Evolutionary conservation across 2,888 invertebrate genomes (phyloP), one percentile per base, ranked within the genome.

Genomic region (Pristionchus maxplancki): DNA sequence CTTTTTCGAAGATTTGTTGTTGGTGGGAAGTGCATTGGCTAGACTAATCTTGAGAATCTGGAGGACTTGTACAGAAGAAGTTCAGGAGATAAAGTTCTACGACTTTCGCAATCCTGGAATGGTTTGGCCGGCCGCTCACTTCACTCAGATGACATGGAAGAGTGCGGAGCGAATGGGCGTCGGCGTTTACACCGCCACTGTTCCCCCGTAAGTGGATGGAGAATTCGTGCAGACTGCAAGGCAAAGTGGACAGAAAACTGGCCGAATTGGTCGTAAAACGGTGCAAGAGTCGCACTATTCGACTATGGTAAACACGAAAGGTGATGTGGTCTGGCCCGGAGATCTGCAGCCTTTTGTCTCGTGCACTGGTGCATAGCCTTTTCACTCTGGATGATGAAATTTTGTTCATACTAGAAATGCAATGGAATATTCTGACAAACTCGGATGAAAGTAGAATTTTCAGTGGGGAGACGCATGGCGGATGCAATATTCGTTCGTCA

Each of bases 91-190:
- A 24, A 90, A 90, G 64, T 90, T 81, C 83, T 90, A 90, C 90
- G 89, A 90, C 88, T 90, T 89, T 85, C 53, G 86, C n/a, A 88
- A 71, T n/a, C 90, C 90, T 13, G 90, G 90, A 44, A 88, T 89
- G 84, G 62, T 78, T 28, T 84, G 88, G 64, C 89, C 90, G 0
- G 89, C 90, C 15, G 90, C 90, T 15, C 90, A 90, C 74, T 90
- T 90, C 83, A 90, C 90, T 11, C 89, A 90, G 48, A 90, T 90
- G 90, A 89, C 90, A 28, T 90, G 90, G 90, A 90, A 90, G 82
- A 81, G 82, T 31, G 90, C 89, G 20, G 88, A 84, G 31, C 81
- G 89, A 58, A 90, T 90, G 31, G 90, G 90, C 50, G 74, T 90
- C 28, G 90, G 89, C 13, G 82, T 89, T 20, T 89, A 88, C 64